Evolutionary conservation across 2,888 invertebrate genomes (phyloP), one percentile per base, ranked within the genome.

Genomic region (Lithophane leautieri): DNA sequence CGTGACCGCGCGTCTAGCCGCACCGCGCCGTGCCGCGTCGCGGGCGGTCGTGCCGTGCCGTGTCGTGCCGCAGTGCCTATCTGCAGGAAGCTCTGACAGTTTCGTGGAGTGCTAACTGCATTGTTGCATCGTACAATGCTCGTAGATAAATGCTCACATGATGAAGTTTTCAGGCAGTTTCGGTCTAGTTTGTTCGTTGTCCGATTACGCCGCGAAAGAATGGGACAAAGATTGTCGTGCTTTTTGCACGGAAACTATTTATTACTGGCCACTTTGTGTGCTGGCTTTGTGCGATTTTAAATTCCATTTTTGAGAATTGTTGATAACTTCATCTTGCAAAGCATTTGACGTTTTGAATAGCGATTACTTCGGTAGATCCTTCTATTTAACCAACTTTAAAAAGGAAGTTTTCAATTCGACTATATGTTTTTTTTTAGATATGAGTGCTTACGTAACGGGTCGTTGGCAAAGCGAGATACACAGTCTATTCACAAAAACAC

Each of bases 71-170:
- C 88, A 87, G 82, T 81, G 83, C 72, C 78, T 85, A 87, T 86
- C 88, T 83, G 81, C 83, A 82, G 87, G 88, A 86, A 81, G 70
- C 77, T 76, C 83, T 73, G 87, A 87, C 88, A 89, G 87, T 76
- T 78, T 81, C 60, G 86, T 84, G 81, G 69, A 71, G 85, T 83
- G 84, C 79, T 85, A 90, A 88, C 82, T 87, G 84, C 81, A 86
- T 88, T 88, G 89, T 88, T 79, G 74, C 76, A 83, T 28, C 79
- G 65, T 60, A 81, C 82, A 85, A 86, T 81, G 79, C 67, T 81
- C 63, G 66, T 76, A 86, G 85, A 84, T 83, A 83, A 83, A 82
- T 82, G 81, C 77, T 80, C 77, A 78, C 80, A 75, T 81, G 87
- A 83, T 79, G 82, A 79, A 87, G 82, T 88, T 86, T 81, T 80